A percentile compares a stretch with the other conserved stretches of the same genome.
phyloP scores from a whole-genome alignment of 2,888 invertebrate genomes.

The Platycheirus albimanus region DNA sequence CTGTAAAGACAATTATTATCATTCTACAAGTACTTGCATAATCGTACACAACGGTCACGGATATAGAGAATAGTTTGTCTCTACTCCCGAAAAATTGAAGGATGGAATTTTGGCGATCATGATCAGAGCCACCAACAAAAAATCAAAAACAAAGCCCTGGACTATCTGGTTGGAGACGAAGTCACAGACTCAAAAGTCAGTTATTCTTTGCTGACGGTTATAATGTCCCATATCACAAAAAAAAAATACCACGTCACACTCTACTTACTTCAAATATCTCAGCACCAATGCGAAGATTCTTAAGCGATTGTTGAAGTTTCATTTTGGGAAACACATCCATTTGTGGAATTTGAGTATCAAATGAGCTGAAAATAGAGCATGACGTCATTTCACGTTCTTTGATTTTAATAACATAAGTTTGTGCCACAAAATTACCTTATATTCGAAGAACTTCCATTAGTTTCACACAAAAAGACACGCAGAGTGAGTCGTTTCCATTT shows the following conservation, averaged over 20 bases:
- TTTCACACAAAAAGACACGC: conserved; percentile 92
- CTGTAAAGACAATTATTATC: conserved; percentile 78
- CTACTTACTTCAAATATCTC: conserved; percentile 87
- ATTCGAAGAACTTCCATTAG: conserved; percentile 77
- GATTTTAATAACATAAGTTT: not conserved
- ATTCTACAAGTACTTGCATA: too few species aligned
- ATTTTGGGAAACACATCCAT: conserved; percentile 79
- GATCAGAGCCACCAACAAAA: too few species aligned
- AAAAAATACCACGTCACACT: too few species aligned
- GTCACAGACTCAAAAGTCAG: too few species aligned
- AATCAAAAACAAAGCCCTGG: too few species aligned
- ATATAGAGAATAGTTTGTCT: too few species aligned
- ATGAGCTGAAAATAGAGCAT: conserved; percentile 76
- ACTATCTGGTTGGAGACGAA: too few species aligned
- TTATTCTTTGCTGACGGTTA: too few species aligned
- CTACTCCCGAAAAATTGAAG: too few species aligned
- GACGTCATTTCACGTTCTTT: not conserved
- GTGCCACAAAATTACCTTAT: conserved; percentile 77
- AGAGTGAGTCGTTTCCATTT: conserved; percentile 94
- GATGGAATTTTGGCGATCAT: too few species aligned
- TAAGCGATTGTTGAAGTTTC: conserved; percentile 88
- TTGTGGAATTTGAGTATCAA: conserved; percentile 80
- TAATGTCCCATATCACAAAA: too few species aligned
- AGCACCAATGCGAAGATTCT: conserved; percentile 93
- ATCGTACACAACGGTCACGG: too few species aligned